Evolutionary conservation across 1,140 invertebrate genomes (phyloP), one percentile per base, ranked within the genome.

Genomic region (Helicorthomorpha holstii): DNA sequence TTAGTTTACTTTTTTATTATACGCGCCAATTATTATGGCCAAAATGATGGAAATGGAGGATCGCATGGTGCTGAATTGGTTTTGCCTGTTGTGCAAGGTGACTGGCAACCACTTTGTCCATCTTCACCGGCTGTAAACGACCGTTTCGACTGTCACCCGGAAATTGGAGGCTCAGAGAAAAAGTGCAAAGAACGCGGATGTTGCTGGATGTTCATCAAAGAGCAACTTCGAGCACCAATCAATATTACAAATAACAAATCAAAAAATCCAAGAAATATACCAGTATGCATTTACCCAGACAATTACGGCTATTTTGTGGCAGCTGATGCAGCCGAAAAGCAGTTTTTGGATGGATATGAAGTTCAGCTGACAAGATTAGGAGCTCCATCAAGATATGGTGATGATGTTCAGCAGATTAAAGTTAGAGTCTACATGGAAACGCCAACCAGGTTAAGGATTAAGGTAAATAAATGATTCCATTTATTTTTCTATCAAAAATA

Each of bases 141-240:
- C 23, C 54, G 55, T 34, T 56, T 70, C 43, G 70, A 73, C 55
- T 73, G 72, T 54, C 59, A 64, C 50, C 72, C 73, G 2, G 63
- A 66, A 41, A 47, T 54, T 21, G 56, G 56, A 22, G 59, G 64
- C 1, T 54, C 48, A 7, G 53, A 65, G 56, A 48, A 62, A 14
- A 48, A 43, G 16, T 73, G 72, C 58, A 27, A 57, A 21, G 54
- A 55, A 1, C 57, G 71, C 45, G 69, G 68, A 16, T 74, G 72
- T 53, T 62, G 63, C 51, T 74, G 70, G 69, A 45, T 34, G 29
- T 7, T 34, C 29, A 34, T 34, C 29, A 34, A 16, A 34, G 7
- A 34, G 16, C 7, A 34, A 7, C 16, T 7, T 7, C 16, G 29
- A 34, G 16, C 29, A 34, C 29, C 29, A 34, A 34, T 7, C 7